Conservation (phyloP, 2,888 invertebrate genomes). For the Hirtodrosophila cameraria region DNA sequence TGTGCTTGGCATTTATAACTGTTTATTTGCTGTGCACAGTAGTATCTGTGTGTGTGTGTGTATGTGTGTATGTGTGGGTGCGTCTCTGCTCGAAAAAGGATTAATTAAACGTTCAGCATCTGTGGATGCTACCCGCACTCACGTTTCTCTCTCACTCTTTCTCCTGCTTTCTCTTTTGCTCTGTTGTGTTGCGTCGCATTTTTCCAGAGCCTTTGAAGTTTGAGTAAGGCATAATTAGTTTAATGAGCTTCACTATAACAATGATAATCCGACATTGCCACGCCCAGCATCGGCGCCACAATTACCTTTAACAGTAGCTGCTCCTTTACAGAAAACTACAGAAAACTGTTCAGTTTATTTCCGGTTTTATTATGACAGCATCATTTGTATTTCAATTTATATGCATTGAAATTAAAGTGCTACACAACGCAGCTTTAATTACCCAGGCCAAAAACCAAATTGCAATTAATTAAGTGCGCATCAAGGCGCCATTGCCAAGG, state of each 20-base stretch:
- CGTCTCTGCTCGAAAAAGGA: conserved; percentile 67
- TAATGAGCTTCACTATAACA: conserved; percentile 74
- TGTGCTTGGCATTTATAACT: conserved; percentile 61
- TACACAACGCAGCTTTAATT: conserved; percentile 45
- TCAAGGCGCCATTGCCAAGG: conserved; percentile 34
- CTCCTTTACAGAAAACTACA: not conserved
- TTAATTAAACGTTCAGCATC: conserved; percentile 80
- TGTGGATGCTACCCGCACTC: conserved; percentile 49
- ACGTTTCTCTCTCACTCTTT: conserved; percentile 1
- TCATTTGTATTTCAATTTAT: conserved; percentile 24
- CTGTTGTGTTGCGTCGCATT: conserved; percentile 7
- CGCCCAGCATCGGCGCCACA: conserved; percentile 6
- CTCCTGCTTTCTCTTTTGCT: not conserved
- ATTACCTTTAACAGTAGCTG: conserved; percentile 1
- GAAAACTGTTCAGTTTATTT: not conserved
- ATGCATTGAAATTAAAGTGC: conserved; percentile 37
- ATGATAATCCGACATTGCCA: conserved; percentile 45
- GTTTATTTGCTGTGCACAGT: conserved; percentile 64
- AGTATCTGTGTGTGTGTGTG: conserved; percentile 3
- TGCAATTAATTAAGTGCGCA: conserved; percentile 71
- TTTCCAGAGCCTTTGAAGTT: conserved; percentile 62
- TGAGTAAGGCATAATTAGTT: conserved; percentile 73
- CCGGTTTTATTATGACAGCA: conserved; percentile 24
- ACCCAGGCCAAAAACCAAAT: conserved; percentile 42
- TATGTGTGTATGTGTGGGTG: conserved; percentile 25